Conservation (phyloP, 2,888 invertebrate species). For the Macrosoma leucophasiata region DNA sequence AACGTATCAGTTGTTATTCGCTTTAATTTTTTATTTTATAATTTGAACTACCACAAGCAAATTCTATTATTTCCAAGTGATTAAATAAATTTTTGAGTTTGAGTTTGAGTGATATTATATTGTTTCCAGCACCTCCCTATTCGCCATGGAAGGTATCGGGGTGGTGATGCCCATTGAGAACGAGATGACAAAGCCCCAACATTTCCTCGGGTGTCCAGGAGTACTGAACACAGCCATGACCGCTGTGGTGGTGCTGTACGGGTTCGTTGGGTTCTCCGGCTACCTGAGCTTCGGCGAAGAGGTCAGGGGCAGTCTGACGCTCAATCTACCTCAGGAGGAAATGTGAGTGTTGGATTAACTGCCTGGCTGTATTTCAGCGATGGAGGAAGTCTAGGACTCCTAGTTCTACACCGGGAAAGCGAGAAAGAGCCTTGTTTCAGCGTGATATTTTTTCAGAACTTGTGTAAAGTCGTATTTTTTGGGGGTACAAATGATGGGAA, state of each 20-base stretch:
- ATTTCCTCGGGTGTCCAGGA: slow-evolving; percentile 88
- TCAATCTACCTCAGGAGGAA: slow-evolving; percentile 84
- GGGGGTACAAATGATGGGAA: no score
- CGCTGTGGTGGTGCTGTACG: slow-evolving; percentile 85
- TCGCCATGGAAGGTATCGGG: slow-evolving; percentile 98
- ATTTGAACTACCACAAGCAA: no score
- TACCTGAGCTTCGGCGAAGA: slow-evolving; percentile 88
- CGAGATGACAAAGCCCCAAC: slow-evolving; percentile 88
- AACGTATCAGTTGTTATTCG: no score
- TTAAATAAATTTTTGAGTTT: no score
- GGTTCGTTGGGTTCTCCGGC: slow-evolving; percentile 91
- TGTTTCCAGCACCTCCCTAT: slow-evolving; percentile 90
- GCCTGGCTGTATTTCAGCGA: background rate
- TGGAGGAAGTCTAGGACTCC: no score
- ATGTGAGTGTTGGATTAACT: slow-evolving; percentile 69
- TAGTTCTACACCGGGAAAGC: no score
- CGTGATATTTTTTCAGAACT: no score
- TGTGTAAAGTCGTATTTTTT: no score
- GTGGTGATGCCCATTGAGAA: slow-evolving; percentile 96
- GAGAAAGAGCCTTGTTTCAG: no score
- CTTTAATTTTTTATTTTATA: no score
- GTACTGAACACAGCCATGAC: slow-evolving; percentile 92
- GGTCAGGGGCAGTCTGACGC: slow-evolving; percentile 85
- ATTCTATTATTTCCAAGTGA: no score
- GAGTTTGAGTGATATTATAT: no score